Conservation (phyloP, 2,888 invertebrate species). For the Drosophila ustulata region DNA sequence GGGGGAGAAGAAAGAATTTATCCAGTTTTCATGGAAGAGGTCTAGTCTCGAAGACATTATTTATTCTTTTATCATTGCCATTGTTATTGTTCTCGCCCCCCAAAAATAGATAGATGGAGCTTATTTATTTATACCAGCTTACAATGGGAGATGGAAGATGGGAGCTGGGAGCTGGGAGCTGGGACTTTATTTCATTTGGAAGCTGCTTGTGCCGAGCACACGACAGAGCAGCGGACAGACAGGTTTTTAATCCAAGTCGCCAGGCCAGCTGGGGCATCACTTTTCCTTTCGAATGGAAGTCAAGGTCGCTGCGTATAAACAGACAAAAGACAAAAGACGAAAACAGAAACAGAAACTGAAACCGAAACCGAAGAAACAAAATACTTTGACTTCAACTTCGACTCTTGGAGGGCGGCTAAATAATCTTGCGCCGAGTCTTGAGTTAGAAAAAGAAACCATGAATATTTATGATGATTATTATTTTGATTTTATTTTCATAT, state of each 20-base stretch:
- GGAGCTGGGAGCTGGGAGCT: background rate
- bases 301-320: conserved; percentile 64
- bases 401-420: conserved; percentile 6
- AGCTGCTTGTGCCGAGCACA: background rate
- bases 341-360: conserved; percentile 44
- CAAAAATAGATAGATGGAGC: background rate
- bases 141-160: background rate
- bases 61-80: conserved; percentile 19
- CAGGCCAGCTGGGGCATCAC: conserved; percentile 56
- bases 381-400: background rate
- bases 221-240: conserved; percentile 44
- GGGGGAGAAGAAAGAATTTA: background rate
- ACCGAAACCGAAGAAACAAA: conserved; percentile 14
- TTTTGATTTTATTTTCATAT: background rate
- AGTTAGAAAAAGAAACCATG: conserved; percentile 66
- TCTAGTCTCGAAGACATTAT: background rate
- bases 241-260: conserved; percentile 53
- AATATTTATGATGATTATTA: conserved; percentile 60
- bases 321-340: conserved; percentile 23
- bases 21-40: conserved; percentile 1
- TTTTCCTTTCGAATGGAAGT: conserved; percentile 77
- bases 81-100: conserved; percentile 4
- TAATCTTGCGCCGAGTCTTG: conserved; percentile 15
- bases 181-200: background rate
- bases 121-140: conserved; percentile 7